Evolutionary conservation across 2,113 vertebrate genomes (phyloP).

Genomic region (Nyctibius bracteatus): DNA sequence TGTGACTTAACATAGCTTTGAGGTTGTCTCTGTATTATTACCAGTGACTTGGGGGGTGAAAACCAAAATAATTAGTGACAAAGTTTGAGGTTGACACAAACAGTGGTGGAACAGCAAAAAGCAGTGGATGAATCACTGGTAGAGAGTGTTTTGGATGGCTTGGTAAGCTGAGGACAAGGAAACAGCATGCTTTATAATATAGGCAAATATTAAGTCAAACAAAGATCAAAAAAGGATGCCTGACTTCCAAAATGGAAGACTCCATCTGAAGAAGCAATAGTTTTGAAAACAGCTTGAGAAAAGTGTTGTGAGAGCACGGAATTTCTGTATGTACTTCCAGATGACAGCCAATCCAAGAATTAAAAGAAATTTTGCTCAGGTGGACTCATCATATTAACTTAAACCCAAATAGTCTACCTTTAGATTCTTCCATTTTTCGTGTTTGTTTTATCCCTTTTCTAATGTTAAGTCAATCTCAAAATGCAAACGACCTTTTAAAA

Average conservation of each 20-base stretch:
- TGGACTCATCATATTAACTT: not conserved
- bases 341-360: not conserved
- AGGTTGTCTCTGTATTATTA: not conserved
- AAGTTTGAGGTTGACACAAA: not conserved
- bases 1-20: not conserved
- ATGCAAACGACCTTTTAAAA: not conserved
- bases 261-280: not conserved
- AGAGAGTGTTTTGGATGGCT: not conserved
- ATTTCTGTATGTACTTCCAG: not conserved
- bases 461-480: not conserved
- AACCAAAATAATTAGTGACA: not conserved
- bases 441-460: not conserved
- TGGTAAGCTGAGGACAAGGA: not conserved
- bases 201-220: not conserved
- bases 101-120: not conserved
- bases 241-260: not conserved
- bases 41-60: not conserved
- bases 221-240: not conserved
- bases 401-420: not conserved
- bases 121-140: not conserved
- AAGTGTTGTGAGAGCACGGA: not conserved
- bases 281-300: not conserved
- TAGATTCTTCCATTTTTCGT: not conserved
- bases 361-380: not conserved
- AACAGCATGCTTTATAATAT: not conserved